Conservation (phyloP, 2,113 vertebrate genomes). For the Petrocephalus microphthalmus region DNA sequence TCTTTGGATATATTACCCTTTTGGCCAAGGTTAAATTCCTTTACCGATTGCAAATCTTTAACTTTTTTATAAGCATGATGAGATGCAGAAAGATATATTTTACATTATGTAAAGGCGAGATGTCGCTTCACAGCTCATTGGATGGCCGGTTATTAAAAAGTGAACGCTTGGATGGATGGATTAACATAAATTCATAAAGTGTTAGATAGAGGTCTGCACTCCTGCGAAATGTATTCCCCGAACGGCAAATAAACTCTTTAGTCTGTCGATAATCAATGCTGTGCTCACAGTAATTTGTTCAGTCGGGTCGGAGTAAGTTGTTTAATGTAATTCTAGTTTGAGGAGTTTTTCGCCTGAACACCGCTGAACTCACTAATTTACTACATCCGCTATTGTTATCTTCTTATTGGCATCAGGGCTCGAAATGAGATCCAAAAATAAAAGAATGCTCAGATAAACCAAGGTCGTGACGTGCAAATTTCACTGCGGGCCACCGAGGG, state of each 20-base stretch:
- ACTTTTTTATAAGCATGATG: background rate
- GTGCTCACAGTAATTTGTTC: background rate
- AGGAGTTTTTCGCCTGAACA: background rate
- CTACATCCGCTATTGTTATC: background rate
- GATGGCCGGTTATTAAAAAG: background rate
- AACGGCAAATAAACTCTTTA: background rate
- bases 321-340: background rate
- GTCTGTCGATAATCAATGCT: background rate
- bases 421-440: background rate
- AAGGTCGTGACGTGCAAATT: background rate
- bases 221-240: background rate
- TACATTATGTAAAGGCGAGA: background rate
- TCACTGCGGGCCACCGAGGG: background rate
- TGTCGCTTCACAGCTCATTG: background rate
- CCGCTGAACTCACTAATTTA: background rate
- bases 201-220: background rate
- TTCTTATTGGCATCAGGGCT: background rate
- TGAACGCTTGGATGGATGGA: constrained; percentile 5
- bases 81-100: background rate
- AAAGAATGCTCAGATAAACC: background rate
- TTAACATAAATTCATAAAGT: background rate
- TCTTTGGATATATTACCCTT: background rate
- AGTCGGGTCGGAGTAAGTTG: background rate
- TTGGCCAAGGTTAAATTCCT: background rate
- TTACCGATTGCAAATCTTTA: background rate